phyloP scores from a whole-genome alignment of 1,140 invertebrate species.

The Euura lappo region DNA sequence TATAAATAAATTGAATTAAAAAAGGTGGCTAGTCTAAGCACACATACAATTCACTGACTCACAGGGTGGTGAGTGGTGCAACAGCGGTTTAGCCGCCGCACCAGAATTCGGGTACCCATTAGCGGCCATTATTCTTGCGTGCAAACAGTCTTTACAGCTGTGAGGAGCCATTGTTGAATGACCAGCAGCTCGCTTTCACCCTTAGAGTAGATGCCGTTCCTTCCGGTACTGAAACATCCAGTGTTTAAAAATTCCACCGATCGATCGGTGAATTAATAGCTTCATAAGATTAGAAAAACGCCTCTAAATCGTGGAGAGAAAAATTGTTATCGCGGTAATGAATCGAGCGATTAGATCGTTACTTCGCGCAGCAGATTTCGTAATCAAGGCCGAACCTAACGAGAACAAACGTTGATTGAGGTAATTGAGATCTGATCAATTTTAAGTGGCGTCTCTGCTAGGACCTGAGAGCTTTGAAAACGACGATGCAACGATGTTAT shows the following conservation, averaged over 20 bases:
- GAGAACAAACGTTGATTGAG: too few relatives aligned
- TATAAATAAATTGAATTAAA: conserved; percentile 36
- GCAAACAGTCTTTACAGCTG: conserved; percentile 52
- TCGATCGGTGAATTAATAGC: too few relatives aligned
- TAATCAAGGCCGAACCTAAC: too few relatives aligned
- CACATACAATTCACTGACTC: conserved; percentile 60
- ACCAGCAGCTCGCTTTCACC: background rate
- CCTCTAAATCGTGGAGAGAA: too few relatives aligned
- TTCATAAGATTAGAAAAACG: too few relatives aligned
- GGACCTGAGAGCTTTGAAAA: too few relatives aligned
- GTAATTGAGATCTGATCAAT: too few relatives aligned
- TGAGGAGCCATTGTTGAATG: conserved; percentile 52
- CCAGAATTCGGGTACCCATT: conserved; percentile 48
- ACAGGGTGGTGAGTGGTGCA: conserved; percentile 58
- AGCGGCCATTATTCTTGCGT: conserved; percentile 51
- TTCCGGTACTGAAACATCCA: background rate
- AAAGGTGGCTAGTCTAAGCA: conserved; percentile 53
- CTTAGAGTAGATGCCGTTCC: background rate
- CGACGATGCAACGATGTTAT: too few relatives aligned
- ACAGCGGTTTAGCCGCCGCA: conserved; percentile 41
- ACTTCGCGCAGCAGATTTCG: too few relatives aligned
- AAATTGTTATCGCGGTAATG: too few relatives aligned
- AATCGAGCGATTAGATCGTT: too few relatives aligned
- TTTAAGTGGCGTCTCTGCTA: too few relatives aligned
- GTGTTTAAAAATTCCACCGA: background rate